Base-by-base conservation (phyloP, 1,140 invertebrate species). In the Drosophila oshimai region DNA sequence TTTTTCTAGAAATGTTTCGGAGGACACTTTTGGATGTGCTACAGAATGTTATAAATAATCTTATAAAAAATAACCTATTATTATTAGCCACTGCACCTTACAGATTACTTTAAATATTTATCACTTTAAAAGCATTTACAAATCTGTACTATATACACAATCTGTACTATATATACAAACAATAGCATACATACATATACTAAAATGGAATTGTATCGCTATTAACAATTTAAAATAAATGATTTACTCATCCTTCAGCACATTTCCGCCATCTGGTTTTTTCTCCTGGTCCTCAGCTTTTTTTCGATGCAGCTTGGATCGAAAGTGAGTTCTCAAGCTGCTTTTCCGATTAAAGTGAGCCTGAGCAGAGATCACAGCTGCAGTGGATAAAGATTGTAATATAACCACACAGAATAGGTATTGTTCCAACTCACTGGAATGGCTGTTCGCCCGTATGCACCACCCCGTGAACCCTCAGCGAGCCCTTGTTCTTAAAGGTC, bases 361-460 rank as follows among this genome's bases (percentile, higher is more conserved):
- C 20, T 65, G 37, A n/a, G 17, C 76, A 80, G 22, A 60, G 36
- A 1, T 80, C 45, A 13, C 76, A 80, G 4, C 77, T 80, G 13
- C 33, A 33, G 7, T n/a, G 5, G 15, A n/a, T n/a, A 34, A 13
- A 2, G 0, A 24, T n/a, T 0, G n/a, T 12, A 18, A 12, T 18
- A 9, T 13, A 26, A 24, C 22, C 6, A 3, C 20, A 31, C 0
- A 12, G 6, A 2, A 7, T 10, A 12, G 2, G 13, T 9, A 2
- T 9, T 15, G 0, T 20, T 4, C 2, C 4, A 42, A 70, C 69
- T 33, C 26, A 80, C 76, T 57, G 29, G n/a, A 71, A 80, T 24
- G 76, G 53, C 9, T 70, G 70, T 33, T 79, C 76, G 1, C 76
- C 76, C 3, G 76, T 74, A 15, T 80, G 76, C 0, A 74, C 65